A percentile compares a stretch with the other conserved stretches of the same genome.
Conservation (phyloP, 2,888 invertebrate species). For the Globia sparganii region DNA sequence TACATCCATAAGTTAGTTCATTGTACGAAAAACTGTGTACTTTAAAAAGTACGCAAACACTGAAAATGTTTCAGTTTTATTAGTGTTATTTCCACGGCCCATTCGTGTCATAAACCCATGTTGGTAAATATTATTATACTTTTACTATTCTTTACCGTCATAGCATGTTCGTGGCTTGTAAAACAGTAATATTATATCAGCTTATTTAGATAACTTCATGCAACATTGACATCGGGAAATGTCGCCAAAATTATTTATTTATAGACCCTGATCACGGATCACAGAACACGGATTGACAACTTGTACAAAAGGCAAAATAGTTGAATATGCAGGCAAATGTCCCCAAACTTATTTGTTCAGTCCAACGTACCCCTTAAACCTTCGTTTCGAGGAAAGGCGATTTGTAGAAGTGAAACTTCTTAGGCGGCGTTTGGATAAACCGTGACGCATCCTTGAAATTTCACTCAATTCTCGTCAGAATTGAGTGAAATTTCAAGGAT, state of each 20-base stretch:
- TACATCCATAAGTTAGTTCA: background rate
- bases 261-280: constrained; percentile 34
- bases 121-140: constrained; percentile 36
- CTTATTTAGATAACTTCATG: constrained; percentile 26
- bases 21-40: background rate
- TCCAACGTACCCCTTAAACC: background rate
- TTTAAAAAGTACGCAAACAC: constrained; percentile 26
- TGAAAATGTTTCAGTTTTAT: background rate
- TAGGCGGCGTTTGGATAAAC: no score
- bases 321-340: constrained; percentile 20
- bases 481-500: background rate
- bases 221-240: constrained; percentile 31
- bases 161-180: constrained; percentile 32
- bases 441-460: no score
- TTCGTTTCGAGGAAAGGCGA: background rate
- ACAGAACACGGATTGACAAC: constrained; percentile 18
- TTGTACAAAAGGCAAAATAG: constrained; percentile 26
- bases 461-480: no score
- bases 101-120: constrained; percentile 23
- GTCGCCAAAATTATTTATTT: constrained; percentile 30
- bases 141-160: constrained; percentile 34
- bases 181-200: constrained; percentile 10
- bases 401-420: background rate
- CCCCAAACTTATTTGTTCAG: background rate
- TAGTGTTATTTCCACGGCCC: constrained; percentile 5